Percentiles rank a stretch among this genome's conserved stretches.
Conservation (phyloP, 1,140 invertebrate genomes). For the Holcopasites calliopsidis region DNA sequence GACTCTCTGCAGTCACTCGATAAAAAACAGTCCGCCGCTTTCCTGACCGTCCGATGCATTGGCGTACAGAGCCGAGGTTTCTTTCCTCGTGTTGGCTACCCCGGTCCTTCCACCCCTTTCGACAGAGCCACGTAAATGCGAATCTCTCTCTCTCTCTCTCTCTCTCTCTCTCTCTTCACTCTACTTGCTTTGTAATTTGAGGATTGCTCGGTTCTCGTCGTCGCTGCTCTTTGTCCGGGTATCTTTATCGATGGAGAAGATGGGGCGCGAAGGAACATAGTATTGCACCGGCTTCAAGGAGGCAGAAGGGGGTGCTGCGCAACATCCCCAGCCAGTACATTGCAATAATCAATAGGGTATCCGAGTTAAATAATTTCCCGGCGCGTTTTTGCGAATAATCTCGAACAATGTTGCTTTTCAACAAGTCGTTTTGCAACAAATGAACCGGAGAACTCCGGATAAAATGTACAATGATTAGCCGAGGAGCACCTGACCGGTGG, state of each 20-base stretch:
- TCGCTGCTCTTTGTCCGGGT: neutral
- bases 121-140: constrained; percentile 12
- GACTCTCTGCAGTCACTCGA: constrained; percentile 69
- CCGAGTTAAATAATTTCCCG: no score
- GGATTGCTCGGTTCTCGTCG: neutral
- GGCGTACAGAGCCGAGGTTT: constrained; percentile 44
- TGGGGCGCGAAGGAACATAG: neutral
- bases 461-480: neutral
- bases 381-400: no score
- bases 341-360: no score
- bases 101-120: neutral
- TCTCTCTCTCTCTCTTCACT: neutral
- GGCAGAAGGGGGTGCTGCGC: no score
- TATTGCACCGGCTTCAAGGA: no score
- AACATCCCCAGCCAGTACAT: no score
- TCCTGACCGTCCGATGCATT: constrained; percentile 62
- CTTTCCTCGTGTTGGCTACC: neutral
- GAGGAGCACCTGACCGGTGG: neutral
- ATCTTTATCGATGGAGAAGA: neutral
- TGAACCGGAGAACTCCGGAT: no score
- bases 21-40: constrained; percentile 68
- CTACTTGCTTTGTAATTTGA: neutral
- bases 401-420: no score
- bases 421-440: no score
- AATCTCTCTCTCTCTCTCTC: neutral